phyloP scores from a whole-genome alignment of 30 jellyfish, hydroid and myxozoan species.

The Chrysaora quinquecirrha region DNA sequence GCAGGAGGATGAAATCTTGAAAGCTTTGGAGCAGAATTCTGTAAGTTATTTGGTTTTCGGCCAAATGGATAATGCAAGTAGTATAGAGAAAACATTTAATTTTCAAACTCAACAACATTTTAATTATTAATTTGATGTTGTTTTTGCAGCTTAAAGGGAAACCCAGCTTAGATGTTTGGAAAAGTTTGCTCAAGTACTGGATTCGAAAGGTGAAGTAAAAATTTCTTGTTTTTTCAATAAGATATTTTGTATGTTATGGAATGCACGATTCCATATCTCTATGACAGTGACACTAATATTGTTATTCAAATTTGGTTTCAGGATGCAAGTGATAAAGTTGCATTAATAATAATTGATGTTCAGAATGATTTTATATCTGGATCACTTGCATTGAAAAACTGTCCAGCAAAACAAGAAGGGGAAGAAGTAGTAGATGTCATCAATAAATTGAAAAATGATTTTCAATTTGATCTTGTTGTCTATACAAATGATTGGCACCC shows the following conservation, averaged over 20 bases:
- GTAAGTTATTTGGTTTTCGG: too few relatives aligned
- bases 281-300: too few relatives aligned
- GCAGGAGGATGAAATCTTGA: too few relatives aligned
- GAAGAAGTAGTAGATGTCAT: slow-evolving; percentile 83
- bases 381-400: slow-evolving; percentile 81
- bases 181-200: slow-evolving; percentile 59
- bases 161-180: slow-evolving; percentile 36
- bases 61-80: too few relatives aligned
- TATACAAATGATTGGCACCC: slow-evolving; percentile 97
- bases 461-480: slow-evolving; percentile 54
- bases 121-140: not conserved
- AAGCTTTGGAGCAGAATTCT: too few relatives aligned
- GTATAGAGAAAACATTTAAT: too few relatives aligned
- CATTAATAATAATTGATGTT: slow-evolving; percentile 85
- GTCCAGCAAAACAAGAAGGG: slow-evolving; percentile 96
- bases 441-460: slow-evolving; percentile 46
- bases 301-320: slow-evolving; percentile 8
- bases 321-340: slow-evolving; percentile 60
- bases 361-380: slow-evolving; percentile 98
- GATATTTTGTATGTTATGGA: not conserved
- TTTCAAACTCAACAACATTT: too few relatives aligned
- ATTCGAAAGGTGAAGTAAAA: slow-evolving; percentile 37
- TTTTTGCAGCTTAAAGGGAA: slow-evolving; percentile 44
- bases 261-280: not conserved
- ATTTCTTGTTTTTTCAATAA: not conserved